Evolutionary conservation across 1,140 invertebrate genomes (phyloP), one percentile per base, ranked within the genome.

Genomic region (Idris sp.): DNA sequence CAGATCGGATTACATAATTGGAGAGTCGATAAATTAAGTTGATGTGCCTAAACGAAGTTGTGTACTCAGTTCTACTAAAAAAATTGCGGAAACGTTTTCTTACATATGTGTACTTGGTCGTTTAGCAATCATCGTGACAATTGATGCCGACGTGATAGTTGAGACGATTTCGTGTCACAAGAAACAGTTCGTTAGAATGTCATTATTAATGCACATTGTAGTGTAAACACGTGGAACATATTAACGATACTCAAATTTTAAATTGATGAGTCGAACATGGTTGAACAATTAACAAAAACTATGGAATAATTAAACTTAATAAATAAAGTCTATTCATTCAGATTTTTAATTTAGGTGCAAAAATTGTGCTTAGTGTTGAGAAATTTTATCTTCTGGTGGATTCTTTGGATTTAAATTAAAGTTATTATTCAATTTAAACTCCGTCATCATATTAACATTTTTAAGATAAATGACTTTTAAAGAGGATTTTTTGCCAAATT

Each of bases 161-260:
- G 46, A 65, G 61, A 65, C 61, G 48, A 36, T 65, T 65, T 65
- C 41, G 61, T 49, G 61, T 65, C 48, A 54, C 61, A 31, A 46
- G 61, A 54, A 13, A 8, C 7, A 7, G 18, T 41, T 51, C 59
- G 28, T 62, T 62, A 51, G 46, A 43, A 33, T 46, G 26, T 51
- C 15, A 36, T n/a, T n/a, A n/a, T n/a, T n/a, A n/a, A n/a, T n/a
- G n/a, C n/a, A n/a, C n/a, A n/a, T 65, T 30, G 48, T 65, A 65
- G 54, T 54, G 61, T 38, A 33, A 40, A 56, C 62, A 41, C 41
- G 64, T 68, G 64, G 64, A 44, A 49, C n/a, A 49, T 22, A 40
- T 13, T 19, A 62, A 13, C 28, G 49, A 40, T 18, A 56, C 53
- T 13, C 26, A 38, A 48, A 54, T 67, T 67, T 38, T 67, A 49